These are phyloP conservation scores for Podargus strigoides DNA, from an alignment of 2,797 vertebrate genomes.

Conservation along the genomic window DNA sequence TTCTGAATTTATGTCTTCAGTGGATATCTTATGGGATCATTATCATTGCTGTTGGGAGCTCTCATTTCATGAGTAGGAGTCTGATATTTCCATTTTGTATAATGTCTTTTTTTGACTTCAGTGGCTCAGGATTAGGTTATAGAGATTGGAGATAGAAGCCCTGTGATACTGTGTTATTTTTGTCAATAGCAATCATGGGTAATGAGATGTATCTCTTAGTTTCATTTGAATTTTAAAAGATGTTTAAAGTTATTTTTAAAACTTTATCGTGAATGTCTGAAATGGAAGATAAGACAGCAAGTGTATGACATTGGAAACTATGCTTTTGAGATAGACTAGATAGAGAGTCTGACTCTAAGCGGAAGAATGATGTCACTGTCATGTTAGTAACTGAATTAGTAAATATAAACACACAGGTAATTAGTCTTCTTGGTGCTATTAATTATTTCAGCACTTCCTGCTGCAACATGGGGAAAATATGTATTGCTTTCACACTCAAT, in stretches of 20 bases:
- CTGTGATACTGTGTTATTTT: constrained; percentile 30
- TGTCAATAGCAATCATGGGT: constrained; percentile 5
- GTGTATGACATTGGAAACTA: not conserved
- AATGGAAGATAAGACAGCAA: not conserved
- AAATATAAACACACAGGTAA: not conserved
- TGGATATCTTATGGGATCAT: not conserved
- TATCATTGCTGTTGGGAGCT: not conserved
- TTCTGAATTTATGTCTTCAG: not conserved
- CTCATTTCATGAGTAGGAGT: not conserved
- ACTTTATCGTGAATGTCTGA: constrained; percentile 10
- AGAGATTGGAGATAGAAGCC: constrained; percentile 9
- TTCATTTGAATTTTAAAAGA: constrained; percentile 57
- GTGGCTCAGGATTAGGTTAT: not conserved
- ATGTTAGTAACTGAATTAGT: not conserved
- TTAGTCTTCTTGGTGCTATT: not conserved
- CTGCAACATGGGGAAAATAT: not conserved
- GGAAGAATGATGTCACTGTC: not conserved
- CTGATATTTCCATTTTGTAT: not conserved
- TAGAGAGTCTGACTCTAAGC: not conserved
- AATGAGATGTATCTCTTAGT: constrained; percentile 56
- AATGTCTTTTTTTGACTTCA: not conserved
- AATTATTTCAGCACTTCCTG: not conserved
- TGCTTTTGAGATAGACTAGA: not conserved
- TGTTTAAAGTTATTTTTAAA: constrained; percentile 42
- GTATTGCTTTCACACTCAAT: not conserved